phyloP scores from a whole-genome alignment of 1,140 invertebrate species.

The Coboldia fuscipes region DNA sequence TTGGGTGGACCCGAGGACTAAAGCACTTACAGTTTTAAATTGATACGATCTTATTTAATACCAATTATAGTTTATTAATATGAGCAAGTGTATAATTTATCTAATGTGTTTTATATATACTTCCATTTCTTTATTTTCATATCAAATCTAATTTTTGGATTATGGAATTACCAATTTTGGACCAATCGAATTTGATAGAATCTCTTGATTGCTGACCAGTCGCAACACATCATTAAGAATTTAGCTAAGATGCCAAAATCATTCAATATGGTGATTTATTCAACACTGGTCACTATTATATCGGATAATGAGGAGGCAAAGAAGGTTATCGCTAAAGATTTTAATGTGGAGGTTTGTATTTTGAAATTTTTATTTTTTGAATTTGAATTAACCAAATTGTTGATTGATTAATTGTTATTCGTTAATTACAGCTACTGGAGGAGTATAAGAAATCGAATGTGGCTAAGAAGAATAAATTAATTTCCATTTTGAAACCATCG shows the following conservation, averaged over 20 bases:
- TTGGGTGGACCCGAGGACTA: too few relatives aligned
- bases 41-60: too few relatives aligned
- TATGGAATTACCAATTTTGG: background rate
- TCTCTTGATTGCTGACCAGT: conserved; percentile 14
- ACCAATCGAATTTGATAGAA: conserved; percentile 7
- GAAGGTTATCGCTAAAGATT: conserved; percentile 13
- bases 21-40: too few relatives aligned
- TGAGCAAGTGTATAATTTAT: too few relatives aligned
- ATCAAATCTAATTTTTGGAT: too few relatives aligned
- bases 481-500: conserved; percentile 22
- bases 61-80: too few relatives aligned
- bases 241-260: conserved; percentile 13
- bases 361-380: conserved; percentile 1
- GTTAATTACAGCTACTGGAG: conserved; percentile 31
- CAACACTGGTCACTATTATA: conserved; percentile 50
- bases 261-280: conserved; percentile 58
- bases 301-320: conserved; percentile 13
- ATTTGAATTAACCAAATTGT: background rate
- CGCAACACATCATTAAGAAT: conserved; percentile 15
- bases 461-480: conserved; percentile 32
- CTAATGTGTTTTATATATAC: too few relatives aligned
- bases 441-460: conserved; percentile 38
- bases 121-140: too few relatives aligned
- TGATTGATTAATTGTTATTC: background rate
- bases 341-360: conserved; percentile 15